phyloP scores from a whole-genome alignment of 37 sponge, comb jelly and placozoan species.

The Beroe forskalii region DNA sequence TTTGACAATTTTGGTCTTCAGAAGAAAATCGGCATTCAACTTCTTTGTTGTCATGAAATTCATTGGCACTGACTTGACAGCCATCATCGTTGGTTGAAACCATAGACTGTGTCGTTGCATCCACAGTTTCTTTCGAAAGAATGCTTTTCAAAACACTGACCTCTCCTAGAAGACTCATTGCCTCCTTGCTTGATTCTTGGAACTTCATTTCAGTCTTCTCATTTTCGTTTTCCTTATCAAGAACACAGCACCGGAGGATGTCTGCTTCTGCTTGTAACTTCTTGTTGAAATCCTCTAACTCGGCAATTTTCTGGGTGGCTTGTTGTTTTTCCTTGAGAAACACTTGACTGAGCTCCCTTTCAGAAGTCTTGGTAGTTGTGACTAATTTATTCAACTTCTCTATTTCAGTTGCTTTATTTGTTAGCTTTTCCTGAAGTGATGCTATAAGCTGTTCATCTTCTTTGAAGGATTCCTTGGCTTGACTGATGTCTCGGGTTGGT shows the following conservation, averaged over 20 bases:
- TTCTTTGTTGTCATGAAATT: not conserved
- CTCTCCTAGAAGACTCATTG: not conserved
- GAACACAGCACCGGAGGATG: not conserved
- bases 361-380: not conserved
- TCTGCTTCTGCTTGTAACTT: not conserved
- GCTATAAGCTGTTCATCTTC: not conserved
- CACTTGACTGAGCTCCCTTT: not conserved
- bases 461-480: no score
- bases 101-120: not conserved
- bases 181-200: not conserved
- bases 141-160: not conserved
- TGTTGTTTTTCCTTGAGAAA: conserved; percentile 1
- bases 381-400: not conserved
- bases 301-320: not conserved
- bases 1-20: not conserved
- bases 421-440: not conserved
- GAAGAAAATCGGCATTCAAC: not conserved
- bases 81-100: not conserved
- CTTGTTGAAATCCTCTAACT: not conserved
- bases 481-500: no score
- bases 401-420: not conserved
- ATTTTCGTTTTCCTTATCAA: not conserved
- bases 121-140: not conserved
- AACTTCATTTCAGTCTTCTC: not conserved
- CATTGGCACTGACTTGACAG: not conserved